A percentile compares a stretch with the other conserved stretches of the same genome.
Conservation (phyloP, 2,888 invertebrate genomes). For the Drosophila paramelanica region DNA sequence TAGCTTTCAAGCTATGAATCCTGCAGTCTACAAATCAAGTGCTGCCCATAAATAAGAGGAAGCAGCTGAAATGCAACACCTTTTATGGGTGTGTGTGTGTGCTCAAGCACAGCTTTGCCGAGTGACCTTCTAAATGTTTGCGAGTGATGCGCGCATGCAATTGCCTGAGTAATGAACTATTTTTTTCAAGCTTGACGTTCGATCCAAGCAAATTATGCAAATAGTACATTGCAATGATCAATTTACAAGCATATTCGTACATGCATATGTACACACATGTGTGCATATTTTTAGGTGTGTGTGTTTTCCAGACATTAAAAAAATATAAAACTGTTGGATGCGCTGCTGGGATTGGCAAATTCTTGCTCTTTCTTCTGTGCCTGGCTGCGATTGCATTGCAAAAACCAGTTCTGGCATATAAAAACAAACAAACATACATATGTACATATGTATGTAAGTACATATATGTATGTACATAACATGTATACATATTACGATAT, state of each 20-base stretch:
- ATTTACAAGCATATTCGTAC: slow-evolving; percentile 11
- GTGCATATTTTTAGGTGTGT: not conserved
- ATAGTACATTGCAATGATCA: slow-evolving; percentile 36
- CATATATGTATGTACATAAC: slow-evolving; percentile 1
- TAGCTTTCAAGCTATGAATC: slow-evolving; percentile 16
- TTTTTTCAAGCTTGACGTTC: slow-evolving; percentile 19
- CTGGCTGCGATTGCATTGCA: slow-evolving; percentile 48
- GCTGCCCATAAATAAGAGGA: slow-evolving; percentile 2
- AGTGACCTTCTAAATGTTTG: slow-evolving; percentile 27
- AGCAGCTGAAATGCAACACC: slow-evolving; percentile 33
- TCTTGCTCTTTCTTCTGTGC: slow-evolving; percentile 28
- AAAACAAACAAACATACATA: slow-evolving; percentile 3
- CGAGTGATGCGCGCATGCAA: slow-evolving; percentile 14
- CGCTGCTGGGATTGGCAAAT: slow-evolving; percentile 41
- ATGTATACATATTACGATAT: slow-evolving; percentile 43
- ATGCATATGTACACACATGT: not conserved
- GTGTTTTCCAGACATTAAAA: slow-evolving; percentile 6
- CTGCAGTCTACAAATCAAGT: slow-evolving; percentile 1
- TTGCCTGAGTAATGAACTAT: slow-evolving; percentile 3
- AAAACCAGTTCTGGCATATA: slow-evolving; percentile 41
- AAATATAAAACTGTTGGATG: slow-evolving; percentile 14
- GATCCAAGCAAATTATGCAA: slow-evolving; percentile 45
- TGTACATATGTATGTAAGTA: not conserved
- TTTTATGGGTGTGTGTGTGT: slow-evolving; percentile 17
- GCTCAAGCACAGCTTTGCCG: slow-evolving; percentile 14